phyloP scores from a whole-genome alignment of 2,888 invertebrate species.

The Metacarcinus magister region DNA sequence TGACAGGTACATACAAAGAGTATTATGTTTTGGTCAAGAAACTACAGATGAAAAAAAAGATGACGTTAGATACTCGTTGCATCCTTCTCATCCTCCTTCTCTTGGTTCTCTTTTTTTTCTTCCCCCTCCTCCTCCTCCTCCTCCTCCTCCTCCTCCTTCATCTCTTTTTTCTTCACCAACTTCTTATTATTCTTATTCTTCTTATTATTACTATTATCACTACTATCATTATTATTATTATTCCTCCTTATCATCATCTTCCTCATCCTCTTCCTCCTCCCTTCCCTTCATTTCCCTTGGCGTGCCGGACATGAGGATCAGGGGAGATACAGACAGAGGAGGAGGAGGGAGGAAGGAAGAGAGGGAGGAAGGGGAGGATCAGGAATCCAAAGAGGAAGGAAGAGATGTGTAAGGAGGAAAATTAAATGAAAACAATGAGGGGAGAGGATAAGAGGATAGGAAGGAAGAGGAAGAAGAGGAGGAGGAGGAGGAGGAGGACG shows the following conservation, averaged over 20 bases:
- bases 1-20: too few relatives aligned
- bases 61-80: too few relatives aligned
- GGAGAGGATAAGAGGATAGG: background rate
- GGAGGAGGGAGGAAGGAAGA: background rate
- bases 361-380: background rate
- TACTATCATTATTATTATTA: background rate
- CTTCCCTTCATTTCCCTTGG: background rate
- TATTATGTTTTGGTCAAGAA: too few relatives aligned
- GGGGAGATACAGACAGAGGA: background rate
- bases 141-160: too few relatives aligned
- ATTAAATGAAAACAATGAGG: slow-evolving; percentile 26
- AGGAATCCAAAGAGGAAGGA: slow-evolving; percentile 21
- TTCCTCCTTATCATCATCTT: background rate
- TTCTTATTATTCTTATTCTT: too few relatives aligned
- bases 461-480: background rate
- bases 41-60: too few relatives aligned
- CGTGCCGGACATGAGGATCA: background rate
- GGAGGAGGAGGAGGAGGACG: background rate
- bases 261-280: background rate
- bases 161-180: too few relatives aligned
- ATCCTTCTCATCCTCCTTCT: too few relatives aligned
- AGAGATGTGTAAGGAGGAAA: background rate
- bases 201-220: background rate
- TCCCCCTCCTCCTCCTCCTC: too few relatives aligned
- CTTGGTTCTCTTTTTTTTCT: too few relatives aligned